Evolutionary conservation across 2,888 invertebrate species (phyloP), one percentile per base, ranked within the genome.

Genomic region (Eurois occulta): DNA sequence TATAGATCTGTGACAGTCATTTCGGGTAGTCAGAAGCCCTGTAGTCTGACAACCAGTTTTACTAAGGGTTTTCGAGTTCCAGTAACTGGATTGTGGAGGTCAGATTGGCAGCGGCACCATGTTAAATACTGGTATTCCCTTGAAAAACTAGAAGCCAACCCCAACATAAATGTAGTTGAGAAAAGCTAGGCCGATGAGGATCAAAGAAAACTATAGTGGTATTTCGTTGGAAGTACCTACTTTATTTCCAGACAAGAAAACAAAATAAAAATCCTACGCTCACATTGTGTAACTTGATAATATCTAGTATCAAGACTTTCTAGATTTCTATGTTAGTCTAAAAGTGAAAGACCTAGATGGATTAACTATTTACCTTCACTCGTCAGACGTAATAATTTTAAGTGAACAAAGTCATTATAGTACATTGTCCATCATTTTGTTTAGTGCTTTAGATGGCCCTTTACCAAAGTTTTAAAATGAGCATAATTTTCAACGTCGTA

Each of bases 361-460:
- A 70, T 72, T 71, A 75, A 76, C 65, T 75, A 76, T 75, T 76
- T 78, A 79, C 79, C 66, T 76, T 71, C 73, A 75, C 71, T 72
- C 58, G 65, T 68, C 13, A 78, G 52, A 72, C 52, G 73, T 79
- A 77, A 80, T 82, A 69, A 70, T 76, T 80, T 77, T 78, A 80
- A 87, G 77, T 87, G 75, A 80, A 81, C 69, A 77, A 79, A 85
- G 81, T 73, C 79, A 68, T 87, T 68, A 74, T 70, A 78, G 55
- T 64, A 65, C 75, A 70, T 4, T 8, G 58, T 72, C 58, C 77
- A 83, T 85, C 28, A 71, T 58, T 81, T 70, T 81, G 77, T 77
- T 66, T 38, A 68, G 8, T 72, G 64, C 32, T 46, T 72, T 60
- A 62, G 71, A 80, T 52, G 28, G 46, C 60, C 66, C 32, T 68